Evolutionary conservation across 2,113 vertebrate genomes (phyloP), one percentile per base, ranked within the genome.

Genomic region (Anthoscopus minutus): DNA sequence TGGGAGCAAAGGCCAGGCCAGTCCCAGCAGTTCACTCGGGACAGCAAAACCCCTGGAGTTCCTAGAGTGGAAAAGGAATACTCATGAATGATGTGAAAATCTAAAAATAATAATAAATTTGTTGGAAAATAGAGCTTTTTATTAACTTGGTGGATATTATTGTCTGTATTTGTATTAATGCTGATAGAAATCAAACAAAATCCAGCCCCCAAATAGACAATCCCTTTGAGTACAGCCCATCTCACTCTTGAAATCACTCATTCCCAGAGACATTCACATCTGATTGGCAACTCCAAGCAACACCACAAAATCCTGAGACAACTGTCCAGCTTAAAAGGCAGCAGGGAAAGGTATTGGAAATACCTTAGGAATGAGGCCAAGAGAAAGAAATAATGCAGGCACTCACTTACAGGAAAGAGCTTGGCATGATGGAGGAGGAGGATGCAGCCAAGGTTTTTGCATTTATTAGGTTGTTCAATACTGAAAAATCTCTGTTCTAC

Each of bases 11-110:
- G 61, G 38, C 98, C 97, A 15, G 98, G 97, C 99, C 99, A 99
- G 90, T 99, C 99, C 51, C 98, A 98, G 88, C 99, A 99, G 96
- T 99, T 98, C 10, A 99, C 95, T 4, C 85, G 94, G 11, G 97
- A 95, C 93, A 99, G 97, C 47, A 97, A 97, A 57, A 99, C 54
- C 13, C 96, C 96, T 1, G 24, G 81, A 4, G 96, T 92, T 56
- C 95, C 98, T 96, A 89, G 60, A 98, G 15, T 2, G 28, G 76
- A 71, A 90, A 90, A 86, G 0, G 92, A 80, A 88, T 4, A 31
- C 1, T 0, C 40, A 35, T 27, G 23, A 74, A 60, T 56, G 14
- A 71, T 13, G 62, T 7, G 4, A 1, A 35, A 65, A 70, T 6
- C 8, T 27, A 45, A n/a, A 15, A 37, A 1, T 10, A 61, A 4